Evolutionary conservation across 2,888 invertebrate species (phyloP), one percentile per base, ranked within the genome.

Genomic region (Brassicogethes aeneus): DNA sequence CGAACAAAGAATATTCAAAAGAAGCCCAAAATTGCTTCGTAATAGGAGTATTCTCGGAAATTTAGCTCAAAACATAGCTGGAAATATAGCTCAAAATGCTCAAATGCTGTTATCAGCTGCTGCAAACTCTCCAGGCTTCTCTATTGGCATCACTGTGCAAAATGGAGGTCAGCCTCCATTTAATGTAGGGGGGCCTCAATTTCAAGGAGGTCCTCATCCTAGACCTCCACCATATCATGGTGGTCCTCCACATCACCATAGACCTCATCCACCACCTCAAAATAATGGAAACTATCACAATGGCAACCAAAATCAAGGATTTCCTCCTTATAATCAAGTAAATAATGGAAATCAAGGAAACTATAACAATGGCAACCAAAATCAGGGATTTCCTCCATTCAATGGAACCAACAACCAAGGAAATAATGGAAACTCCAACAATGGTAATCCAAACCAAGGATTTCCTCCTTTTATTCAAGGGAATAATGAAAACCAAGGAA

Each of bases 381-480:
- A 23, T 23, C 5, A 23, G 5, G 23, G 23, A 23, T 23, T 23
- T 38, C 38, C 15, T 15, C 15, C n/a, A 40, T 17, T 12, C 15
- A 12, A 23, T 23, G 16, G 16, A 10, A 2, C 2, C 3, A 15
- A 34, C 23, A 31, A 29, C 23, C 13, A 43, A 16, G 32, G 23
- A 15, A 40, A 36, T 15, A 39, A 44, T 34, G 33, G 16, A 16
- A 10, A 35, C 16, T 16, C n/a, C n/a, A n/a, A n/a, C n/a, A n/a
- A n/a, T n/a, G n/a, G n/a, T n/a, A n/a, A n/a, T n/a, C n/a, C n/a
- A n/a, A n/a, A n/a, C n/a, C n/a, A n/a, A n/a, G n/a, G n/a, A n/a
- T n/a, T n/a, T n/a, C n/a, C n/a, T n/a, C n/a, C n/a, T n/a, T n/a
- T n/a, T n/a, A n/a, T n/a, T n/a, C n/a, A n/a, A n/a, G n/a, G n/a